Conservation (phyloP, 2,888 invertebrate genomes). For the Phengaris alcon region DNA sequence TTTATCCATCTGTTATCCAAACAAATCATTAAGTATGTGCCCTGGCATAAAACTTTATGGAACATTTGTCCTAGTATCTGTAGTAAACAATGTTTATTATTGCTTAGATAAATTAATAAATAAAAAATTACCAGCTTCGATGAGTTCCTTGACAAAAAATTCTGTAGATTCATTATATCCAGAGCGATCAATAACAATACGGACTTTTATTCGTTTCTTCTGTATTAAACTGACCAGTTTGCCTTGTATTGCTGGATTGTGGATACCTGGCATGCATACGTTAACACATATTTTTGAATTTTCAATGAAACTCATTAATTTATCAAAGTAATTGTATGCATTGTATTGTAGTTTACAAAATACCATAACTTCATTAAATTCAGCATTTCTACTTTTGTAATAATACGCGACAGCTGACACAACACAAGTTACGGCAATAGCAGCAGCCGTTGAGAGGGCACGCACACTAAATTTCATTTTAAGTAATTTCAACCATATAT, state of each 20-base stretch:
- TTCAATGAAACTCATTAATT: constrained; percentile 66
- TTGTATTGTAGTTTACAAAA: constrained; percentile 73
- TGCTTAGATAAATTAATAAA: neutral
- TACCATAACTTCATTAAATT: constrained; percentile 73
- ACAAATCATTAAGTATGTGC: no score
- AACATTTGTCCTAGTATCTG: no score
- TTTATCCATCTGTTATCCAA: no score
- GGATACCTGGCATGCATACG: constrained; percentile 73
- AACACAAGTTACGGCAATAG: constrained; percentile 64
- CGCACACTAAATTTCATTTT: constrained; percentile 67
- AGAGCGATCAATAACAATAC: constrained; percentile 64
- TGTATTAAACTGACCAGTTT: constrained; percentile 60
- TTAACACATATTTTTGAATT: constrained; percentile 59
- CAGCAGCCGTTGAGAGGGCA: constrained; percentile 64
- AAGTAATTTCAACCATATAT: constrained; percentile 65
- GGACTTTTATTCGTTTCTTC: constrained; percentile 60
- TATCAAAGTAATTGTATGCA: constrained; percentile 69
- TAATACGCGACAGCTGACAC: constrained; percentile 68
- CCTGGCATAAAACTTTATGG: no score
- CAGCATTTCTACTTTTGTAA: constrained; percentile 59
- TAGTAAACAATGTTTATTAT: neutral
- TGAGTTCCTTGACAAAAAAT: constrained; percentile 64
- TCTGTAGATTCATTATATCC: constrained; percentile 66
- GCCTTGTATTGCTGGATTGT: constrained; percentile 70
- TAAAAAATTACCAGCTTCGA: constrained; percentile 59